Evolutionary conservation across 2,113 vertebrate genomes (phyloP).

Genomic region (Falco punctatus): DNA sequence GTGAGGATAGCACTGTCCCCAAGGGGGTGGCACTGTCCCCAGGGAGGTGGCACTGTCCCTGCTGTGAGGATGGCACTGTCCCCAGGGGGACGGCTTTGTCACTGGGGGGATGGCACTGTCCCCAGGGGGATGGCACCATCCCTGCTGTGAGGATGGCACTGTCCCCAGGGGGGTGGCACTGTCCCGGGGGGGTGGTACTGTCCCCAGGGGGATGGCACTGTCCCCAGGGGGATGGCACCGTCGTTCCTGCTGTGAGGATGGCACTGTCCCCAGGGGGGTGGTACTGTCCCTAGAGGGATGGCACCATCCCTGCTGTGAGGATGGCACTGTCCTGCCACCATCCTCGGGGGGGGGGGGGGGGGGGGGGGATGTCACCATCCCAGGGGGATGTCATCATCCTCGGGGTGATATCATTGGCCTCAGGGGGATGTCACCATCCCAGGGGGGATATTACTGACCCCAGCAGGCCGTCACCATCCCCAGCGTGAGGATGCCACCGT

Average conservation of each 20-base stretch:
- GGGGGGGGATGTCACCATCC: neutral
- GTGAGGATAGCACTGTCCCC: neutral
- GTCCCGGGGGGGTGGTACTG: neutral
- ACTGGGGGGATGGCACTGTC: neutral
- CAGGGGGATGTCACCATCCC: too few relatives aligned
- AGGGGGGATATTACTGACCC: too few relatives aligned
- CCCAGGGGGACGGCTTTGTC: neutral
- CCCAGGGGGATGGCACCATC: neutral
- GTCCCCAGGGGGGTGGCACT: neutral
- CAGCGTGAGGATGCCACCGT: too few relatives aligned
- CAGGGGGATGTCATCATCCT: neutral
- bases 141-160: fast-evolving
- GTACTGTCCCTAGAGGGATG: too few relatives aligned
- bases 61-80: too few relatives aligned
- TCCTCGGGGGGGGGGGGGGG: neutral
- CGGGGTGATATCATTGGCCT: too few relatives aligned
- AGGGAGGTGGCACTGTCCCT: neutral
- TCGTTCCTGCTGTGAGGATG: neutral
- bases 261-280: fast-evolving
- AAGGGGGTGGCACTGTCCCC: fast-evolving
- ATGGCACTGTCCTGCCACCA: too few relatives aligned
- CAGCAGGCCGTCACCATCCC: neutral
- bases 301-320: neutral
- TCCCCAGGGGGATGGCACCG: neutral
- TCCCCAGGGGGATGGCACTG: neutral